phyloP scores from a whole-genome alignment of 2,888 invertebrate genomes.

The Agrotis ipsilon region DNA sequence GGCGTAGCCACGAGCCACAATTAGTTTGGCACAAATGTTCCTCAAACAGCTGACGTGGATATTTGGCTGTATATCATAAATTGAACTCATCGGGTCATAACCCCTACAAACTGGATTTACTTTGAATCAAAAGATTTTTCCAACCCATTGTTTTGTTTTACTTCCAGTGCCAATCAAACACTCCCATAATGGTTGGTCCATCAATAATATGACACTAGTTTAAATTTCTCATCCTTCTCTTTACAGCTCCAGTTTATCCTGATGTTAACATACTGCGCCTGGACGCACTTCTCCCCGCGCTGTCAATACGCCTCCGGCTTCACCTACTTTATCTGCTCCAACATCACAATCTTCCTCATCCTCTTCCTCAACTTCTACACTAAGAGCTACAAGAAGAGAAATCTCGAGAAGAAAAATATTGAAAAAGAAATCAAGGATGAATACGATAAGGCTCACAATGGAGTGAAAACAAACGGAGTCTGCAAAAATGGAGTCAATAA shows the following conservation, averaged over 20 bases:
- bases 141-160: too few relatives aligned
- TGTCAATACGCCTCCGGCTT: constrained; percentile 92
- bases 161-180: too few relatives aligned
- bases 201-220: too few relatives aligned
- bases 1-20: too few relatives aligned
- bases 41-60: too few relatives aligned
- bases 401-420: constrained; percentile 72
- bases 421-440: constrained; percentile 75
- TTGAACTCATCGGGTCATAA: too few relatives aligned
- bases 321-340: constrained; percentile 89
- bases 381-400: constrained; percentile 89
- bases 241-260: constrained; percentile 93
- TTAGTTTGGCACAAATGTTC: too few relatives aligned
- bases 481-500: constrained; percentile 68
- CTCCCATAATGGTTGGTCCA: too few relatives aligned
- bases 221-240: too few relatives aligned
- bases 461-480: constrained; percentile 67
- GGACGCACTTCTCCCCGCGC: constrained; percentile 90
- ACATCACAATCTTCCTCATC: constrained; percentile 92
- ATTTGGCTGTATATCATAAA: too few relatives aligned
- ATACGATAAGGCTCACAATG: constrained; percentile 71
- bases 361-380: constrained; percentile 93
- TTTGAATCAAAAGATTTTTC: too few relatives aligned
- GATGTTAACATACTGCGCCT: constrained; percentile 92
- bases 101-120: too few relatives aligned